phyloP scores from a whole-genome alignment of 2,888 invertebrate species.

The Sipha maydis region DNA sequence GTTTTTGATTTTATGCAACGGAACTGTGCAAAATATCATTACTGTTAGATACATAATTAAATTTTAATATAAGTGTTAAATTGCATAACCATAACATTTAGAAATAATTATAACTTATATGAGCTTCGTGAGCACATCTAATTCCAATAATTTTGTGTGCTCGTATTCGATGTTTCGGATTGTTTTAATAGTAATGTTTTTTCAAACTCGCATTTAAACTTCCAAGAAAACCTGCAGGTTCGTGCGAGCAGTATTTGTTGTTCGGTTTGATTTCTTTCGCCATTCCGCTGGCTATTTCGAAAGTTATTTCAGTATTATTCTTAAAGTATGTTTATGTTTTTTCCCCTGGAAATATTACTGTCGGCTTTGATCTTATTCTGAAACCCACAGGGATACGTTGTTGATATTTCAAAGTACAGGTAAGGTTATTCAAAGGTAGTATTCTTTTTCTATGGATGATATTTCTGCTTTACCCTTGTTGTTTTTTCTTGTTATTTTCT shows the following conservation, averaged over 20 bases:
- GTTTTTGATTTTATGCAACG: too few species aligned
- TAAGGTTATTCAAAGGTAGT: not conserved
- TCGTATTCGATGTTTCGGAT: too few species aligned
- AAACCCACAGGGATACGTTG: not conserved
- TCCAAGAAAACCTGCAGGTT: too few species aligned
- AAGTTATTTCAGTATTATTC: conserved; percentile 11
- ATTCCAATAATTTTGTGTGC: too few species aligned
- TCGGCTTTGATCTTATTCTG: not conserved
- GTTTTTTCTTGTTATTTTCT: not conserved
- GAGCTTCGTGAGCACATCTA: too few species aligned
- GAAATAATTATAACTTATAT: too few species aligned
- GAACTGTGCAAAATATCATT: too few species aligned
- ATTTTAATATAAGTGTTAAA: too few species aligned
- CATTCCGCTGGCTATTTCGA: not conserved
- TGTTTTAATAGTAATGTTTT: too few species aligned
- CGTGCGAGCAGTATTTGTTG: not conserved
- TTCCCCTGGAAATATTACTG: not conserved
- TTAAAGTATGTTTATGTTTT: conserved; percentile 8
- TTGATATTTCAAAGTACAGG: not conserved
- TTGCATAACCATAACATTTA: too few species aligned
- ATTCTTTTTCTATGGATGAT: not conserved
- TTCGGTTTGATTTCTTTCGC: not conserved
- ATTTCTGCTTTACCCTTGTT: not conserved
- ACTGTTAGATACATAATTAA: too few species aligned
- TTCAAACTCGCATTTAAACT: too few species aligned